phyloP scores from a whole-genome alignment of 1,140 invertebrate genomes.

The Drosophila seguyi region DNA sequence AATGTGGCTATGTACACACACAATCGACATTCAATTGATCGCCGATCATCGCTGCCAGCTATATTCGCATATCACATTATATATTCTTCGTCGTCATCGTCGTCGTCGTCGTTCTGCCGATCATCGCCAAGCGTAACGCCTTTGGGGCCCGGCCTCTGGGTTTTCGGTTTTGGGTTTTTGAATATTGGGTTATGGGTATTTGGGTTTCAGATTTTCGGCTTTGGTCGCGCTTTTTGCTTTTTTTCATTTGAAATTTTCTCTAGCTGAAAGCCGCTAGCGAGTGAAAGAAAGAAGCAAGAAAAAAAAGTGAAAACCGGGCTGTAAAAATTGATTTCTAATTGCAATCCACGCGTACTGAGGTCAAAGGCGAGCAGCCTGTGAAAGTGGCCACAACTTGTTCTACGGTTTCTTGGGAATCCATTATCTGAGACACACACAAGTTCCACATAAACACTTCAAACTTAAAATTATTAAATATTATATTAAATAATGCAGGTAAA shows the following conservation, averaged over 20 bases:
- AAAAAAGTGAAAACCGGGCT: slow-evolving; percentile 59
- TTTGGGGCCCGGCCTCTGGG: slow-evolving; percentile 9
- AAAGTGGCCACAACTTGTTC: slow-evolving; percentile 24
- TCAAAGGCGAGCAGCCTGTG: slow-evolving; percentile 24
- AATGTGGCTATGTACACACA: slow-evolving; percentile 41
- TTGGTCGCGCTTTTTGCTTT: not conserved
- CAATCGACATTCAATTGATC: slow-evolving; percentile 64
- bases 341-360: not conserved
- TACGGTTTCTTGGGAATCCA: not conserved
- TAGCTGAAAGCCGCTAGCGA: too few species aligned
- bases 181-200: not conserved
- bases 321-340: slow-evolving; percentile 64
- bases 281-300: too few species aligned
- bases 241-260: not conserved
- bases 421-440: too few species aligned
- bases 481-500: too few species aligned
- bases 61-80: slow-evolving; percentile 43
- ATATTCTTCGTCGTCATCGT: slow-evolving; percentile 56
- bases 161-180: not conserved
- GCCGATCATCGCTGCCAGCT: slow-evolving; percentile 72
- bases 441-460: too few species aligned
- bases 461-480: too few species aligned
- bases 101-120: slow-evolving; percentile 59
- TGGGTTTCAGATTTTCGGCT: not conserved
- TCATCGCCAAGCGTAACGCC: slow-evolving; percentile 49